Conservation (phyloP, 2,888 invertebrate species). For the Drosophila merina region DNA sequence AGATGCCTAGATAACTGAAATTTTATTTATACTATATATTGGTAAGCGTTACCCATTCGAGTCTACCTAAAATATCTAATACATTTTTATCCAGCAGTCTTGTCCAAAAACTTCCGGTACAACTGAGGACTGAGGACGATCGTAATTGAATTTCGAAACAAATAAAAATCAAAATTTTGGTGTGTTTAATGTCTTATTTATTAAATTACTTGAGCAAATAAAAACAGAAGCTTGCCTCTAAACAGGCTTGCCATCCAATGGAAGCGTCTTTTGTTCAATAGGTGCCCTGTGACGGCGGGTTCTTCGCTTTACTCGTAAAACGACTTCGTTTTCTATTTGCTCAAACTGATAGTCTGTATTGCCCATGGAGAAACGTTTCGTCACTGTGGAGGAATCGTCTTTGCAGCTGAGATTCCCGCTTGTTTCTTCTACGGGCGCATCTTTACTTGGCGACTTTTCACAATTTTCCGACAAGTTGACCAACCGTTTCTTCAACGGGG, state of each 20-base stretch:
- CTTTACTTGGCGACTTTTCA: not conserved
- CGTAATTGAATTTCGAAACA: too few relatives aligned
- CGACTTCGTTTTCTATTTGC: slow-evolving; percentile 71
- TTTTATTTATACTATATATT: not conserved
- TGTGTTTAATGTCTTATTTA: too few relatives aligned
- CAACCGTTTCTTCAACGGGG: slow-evolving; percentile 47
- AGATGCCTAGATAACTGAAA: too few relatives aligned
- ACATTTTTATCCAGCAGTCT: not conserved
- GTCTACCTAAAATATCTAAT: too few relatives aligned
- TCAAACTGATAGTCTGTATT: slow-evolving; percentile 80
- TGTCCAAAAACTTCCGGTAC: slow-evolving; percentile 1
- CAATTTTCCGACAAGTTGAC: slow-evolving; percentile 16
- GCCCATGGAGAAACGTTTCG: slow-evolving; percentile 76
- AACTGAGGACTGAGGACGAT: too few relatives aligned
- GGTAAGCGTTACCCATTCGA: slow-evolving; percentile 2
- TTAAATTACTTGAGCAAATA: too few relatives aligned
- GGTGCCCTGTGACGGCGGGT: slow-evolving; percentile 21
- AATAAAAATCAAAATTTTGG: too few relatives aligned
- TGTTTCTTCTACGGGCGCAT: slow-evolving; percentile 64
- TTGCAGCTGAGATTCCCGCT: not conserved
- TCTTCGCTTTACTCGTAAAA: slow-evolving; percentile 74
- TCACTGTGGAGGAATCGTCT: slow-evolving; percentile 43
- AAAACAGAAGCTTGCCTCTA: not conserved
- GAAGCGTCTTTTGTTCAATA: not conserved
- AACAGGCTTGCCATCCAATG: slow-evolving; percentile 1